Percentiles rank a stretch among this genome's conserved stretches.
These are phyloP conservation scores for Sorex maritimensis DNA, from an alignment of 2,797 vertebrate genomes.

Conservation along the genomic window DNA sequence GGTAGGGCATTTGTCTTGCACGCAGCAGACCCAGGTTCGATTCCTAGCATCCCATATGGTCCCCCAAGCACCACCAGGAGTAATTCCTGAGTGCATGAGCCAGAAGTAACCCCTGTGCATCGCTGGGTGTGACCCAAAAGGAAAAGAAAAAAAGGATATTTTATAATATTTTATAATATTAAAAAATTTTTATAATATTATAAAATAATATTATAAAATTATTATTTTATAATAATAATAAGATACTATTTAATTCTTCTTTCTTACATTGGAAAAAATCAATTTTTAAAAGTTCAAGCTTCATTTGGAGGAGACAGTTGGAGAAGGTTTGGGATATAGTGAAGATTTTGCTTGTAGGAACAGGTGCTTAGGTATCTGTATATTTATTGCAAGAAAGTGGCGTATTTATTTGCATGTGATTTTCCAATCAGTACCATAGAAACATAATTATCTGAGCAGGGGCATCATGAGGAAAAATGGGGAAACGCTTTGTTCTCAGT, in stretches of 20 bases:
- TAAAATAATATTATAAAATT: too few species aligned
- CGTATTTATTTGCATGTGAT: neutral
- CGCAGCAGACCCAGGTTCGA: too few species aligned
- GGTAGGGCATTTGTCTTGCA: too few species aligned
- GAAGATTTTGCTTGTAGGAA: neutral
- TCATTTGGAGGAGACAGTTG: too few species aligned
- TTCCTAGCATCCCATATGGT: too few species aligned
- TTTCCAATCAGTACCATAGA: neutral
- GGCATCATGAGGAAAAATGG: neutral
- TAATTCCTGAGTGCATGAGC: too few species aligned
- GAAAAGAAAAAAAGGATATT: neutral
- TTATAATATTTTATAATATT: constrained; percentile 44
- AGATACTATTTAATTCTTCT: neutral
- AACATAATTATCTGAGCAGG: neutral
- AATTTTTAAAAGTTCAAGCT: constrained; percentile 22
- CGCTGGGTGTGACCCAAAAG: too few species aligned
- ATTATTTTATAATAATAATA: constrained; percentile 34
- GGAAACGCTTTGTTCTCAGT: neutral
- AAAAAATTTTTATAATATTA: too few species aligned
- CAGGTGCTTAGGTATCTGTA: neutral
- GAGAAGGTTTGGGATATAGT: neutral
- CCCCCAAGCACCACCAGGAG: too few species aligned
- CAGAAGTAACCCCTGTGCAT: too few species aligned
- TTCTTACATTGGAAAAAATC: constrained; percentile 33
- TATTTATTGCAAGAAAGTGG: neutral